Evolutionary conservation across 2,888 invertebrate species (phyloP).

Genomic region (Pegoplata infirma): DNA sequence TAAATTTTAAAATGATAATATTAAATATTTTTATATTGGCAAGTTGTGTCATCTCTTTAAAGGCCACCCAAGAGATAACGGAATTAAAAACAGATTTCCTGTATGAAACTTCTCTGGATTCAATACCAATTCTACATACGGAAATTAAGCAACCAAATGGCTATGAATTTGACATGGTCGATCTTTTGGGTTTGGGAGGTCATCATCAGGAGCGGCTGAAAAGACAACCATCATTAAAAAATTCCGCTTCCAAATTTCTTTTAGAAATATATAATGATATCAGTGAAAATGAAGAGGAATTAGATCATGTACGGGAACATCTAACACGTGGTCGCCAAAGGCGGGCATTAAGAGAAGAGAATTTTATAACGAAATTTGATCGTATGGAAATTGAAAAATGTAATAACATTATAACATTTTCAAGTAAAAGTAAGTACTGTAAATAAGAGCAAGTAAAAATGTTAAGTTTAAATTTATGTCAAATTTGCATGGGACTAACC

Average conservation of each 20-base stretch:
- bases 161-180: conserved; percentile 83
- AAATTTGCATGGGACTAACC: no score
- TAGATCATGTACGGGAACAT: conserved; percentile 74
- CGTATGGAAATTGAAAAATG: conserved; percentile 90
- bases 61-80: background rate
- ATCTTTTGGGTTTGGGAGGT: conserved; percentile 88
- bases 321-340: conserved; percentile 80
- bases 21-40: conserved; percentile 2
- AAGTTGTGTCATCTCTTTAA: background rate
- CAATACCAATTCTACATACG: background rate
- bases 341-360: conserved; percentile 70
- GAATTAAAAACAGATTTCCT: conserved; percentile 8
- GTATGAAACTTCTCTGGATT: conserved; percentile 16
- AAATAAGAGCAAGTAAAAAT: background rate
- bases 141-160: conserved; percentile 21
- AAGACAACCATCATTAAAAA: conserved; percentile 78
- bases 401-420: conserved; percentile 95
- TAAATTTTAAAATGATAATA: background rate
- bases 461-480: background rate
- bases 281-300: conserved; percentile 78
- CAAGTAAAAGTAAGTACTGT: conserved; percentile 85
- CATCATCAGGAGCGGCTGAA: conserved; percentile 83
- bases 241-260: conserved; percentile 87
- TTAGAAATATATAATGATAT: conserved; percentile 91
- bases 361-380: conserved; percentile 86